A percentile compares a stretch with the other conserved stretches of the same genome.
Evolutionary conservation across 2,888 invertebrate species (phyloP).

Genomic region (Serripes groenlandicus): DNA sequence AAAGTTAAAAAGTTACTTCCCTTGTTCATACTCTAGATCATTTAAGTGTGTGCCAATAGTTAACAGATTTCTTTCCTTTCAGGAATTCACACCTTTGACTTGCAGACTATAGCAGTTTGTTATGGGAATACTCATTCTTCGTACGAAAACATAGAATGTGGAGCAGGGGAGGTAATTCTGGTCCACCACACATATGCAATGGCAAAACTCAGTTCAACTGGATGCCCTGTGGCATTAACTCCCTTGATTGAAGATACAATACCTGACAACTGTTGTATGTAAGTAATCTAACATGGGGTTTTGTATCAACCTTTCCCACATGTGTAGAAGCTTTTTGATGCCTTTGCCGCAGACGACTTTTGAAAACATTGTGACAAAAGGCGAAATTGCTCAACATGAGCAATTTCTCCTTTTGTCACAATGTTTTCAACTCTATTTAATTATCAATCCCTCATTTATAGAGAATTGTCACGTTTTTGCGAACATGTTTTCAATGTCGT

Average conservation of each 20-base stretch:
- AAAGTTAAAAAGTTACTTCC: no score
- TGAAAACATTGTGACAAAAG: no score
- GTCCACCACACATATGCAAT: constrained; percentile 9
- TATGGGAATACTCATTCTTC: constrained; percentile 21
- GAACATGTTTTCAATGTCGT: no score
- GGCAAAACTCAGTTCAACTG: constrained; percentile 4
- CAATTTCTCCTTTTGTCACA: no score
- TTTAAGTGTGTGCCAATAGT: background rate
- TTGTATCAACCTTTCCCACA: background rate
- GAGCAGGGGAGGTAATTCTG: constrained; percentile 15
- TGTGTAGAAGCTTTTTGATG: no score
- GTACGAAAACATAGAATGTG: constrained; percentile 11
- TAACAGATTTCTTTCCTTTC: constrained; percentile 3
- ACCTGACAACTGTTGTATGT: constrained; percentile 12
- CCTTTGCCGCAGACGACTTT: no score
- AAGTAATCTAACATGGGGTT: background rate
- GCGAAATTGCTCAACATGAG: no score
- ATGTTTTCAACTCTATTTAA: no score
- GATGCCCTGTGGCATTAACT: constrained; percentile 10
- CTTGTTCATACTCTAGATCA: background rate
- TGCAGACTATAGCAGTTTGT: background rate
- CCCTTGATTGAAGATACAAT: background rate
- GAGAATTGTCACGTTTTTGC: no score
- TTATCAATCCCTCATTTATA: background rate
- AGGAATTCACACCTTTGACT: background rate